phyloP scores from a whole-genome alignment of 2,797 vertebrate genomes.

The Carduelis carduelis region DNA sequence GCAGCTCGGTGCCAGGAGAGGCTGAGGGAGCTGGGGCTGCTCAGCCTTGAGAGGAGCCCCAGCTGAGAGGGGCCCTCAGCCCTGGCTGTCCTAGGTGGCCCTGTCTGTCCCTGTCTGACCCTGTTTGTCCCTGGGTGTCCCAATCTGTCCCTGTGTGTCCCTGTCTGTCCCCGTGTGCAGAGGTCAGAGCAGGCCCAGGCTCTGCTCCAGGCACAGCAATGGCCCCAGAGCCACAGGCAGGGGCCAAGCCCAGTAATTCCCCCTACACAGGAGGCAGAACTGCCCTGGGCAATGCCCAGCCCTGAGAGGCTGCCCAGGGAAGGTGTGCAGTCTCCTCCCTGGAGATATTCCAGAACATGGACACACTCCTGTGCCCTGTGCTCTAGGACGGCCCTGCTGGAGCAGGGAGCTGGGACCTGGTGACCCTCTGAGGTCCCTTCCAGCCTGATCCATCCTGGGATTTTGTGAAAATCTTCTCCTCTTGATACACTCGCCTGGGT shows the following conservation, averaged over 20 bases:
- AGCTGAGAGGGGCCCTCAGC: background rate
- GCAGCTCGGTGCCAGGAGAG: rapidly evolving
- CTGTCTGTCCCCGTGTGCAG: background rate
- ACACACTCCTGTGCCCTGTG: background rate
- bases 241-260: background rate
- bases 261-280: background rate
- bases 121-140: background rate
- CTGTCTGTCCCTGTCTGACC: too few relatives aligned
- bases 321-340: background rate
- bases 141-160: background rate
- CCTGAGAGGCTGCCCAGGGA: background rate
- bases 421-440: background rate
- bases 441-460: background rate
- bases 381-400: background rate
- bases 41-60: background rate
- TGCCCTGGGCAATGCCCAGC: background rate
- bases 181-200: background rate
- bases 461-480: background rate
- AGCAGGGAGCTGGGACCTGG: background rate
- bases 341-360: background rate
- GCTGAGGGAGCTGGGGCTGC: background rate
- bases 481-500: background rate
- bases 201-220: background rate
- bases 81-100: too few relatives aligned
- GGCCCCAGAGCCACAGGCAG: rapidly evolving